Conservation (phyloP, 2,888 invertebrate species). For the Eutolmus rufibarbis region DNA sequence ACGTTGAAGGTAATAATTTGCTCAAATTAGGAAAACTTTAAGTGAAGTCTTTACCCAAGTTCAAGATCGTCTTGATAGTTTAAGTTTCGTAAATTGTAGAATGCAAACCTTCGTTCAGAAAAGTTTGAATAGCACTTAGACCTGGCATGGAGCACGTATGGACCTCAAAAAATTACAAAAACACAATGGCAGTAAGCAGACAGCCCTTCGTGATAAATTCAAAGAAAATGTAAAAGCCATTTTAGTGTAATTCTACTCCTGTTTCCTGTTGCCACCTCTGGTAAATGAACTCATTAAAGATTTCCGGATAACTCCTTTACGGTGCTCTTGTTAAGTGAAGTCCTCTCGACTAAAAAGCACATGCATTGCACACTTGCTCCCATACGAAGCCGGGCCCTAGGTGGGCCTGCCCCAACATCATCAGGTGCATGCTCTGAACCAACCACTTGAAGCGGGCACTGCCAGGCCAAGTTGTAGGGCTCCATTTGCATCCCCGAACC, state of each 20-base stretch:
- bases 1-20: not conserved
- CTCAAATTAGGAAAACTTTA: not conserved
- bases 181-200: not conserved
- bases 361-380: not conserved
- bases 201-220: not conserved
- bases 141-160: not conserved
- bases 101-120: not conserved
- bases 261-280: conserved; percentile 3
- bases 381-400: not conserved
- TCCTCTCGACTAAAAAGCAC: conserved; percentile 27
- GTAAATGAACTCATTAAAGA: conserved; percentile 34
- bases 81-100: not conserved
- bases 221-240: not conserved
- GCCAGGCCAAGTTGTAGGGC: not conserved
- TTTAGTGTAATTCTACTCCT: not conserved
- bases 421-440: not conserved
- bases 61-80: not conserved
- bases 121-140: not conserved
- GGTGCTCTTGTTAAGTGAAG: conserved; percentile 7
- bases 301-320: conserved; percentile 12
- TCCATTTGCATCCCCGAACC: conserved; percentile 4
- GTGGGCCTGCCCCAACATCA: not conserved
- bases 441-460: not conserved
- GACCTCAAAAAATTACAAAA: not conserved
- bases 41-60: not conserved